These are phyloP conservation scores for Bhutanitis thaidina DNA, from an alignment of 2,888 invertebrate genomes.

Conservation along the genomic window DNA sequence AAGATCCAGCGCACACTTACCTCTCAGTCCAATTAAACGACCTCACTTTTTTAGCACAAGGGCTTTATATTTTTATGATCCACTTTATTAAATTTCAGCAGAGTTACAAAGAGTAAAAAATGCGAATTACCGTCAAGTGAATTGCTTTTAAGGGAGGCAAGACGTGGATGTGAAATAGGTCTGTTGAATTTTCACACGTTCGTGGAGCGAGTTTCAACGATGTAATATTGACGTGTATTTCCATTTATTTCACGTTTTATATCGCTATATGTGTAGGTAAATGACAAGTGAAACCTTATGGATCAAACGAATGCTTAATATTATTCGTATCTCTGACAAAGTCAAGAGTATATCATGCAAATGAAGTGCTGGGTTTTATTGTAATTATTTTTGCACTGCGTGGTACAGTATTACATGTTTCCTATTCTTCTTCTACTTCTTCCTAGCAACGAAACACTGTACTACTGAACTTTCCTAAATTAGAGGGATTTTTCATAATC, in stretches of 20 bases:
- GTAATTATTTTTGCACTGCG: no score
- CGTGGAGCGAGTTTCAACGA: constrained; percentile 4
- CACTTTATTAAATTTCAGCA: constrained; percentile 8
- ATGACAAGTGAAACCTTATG: no score
- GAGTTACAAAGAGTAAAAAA: constrained; percentile 11
- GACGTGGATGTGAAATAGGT: constrained; percentile 8
- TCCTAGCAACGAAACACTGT: no score
- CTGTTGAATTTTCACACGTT: constrained; percentile 16
- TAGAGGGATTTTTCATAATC: no score
- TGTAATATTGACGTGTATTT: constrained; percentile 7
- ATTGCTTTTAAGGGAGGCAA: constrained; percentile 6
- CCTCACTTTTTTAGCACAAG: background rate
- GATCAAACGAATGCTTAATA: no score
- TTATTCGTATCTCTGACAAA: no score
- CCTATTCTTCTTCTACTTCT: no score
- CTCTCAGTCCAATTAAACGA: no score
- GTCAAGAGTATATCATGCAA: no score
- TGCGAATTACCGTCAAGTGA: constrained; percentile 8
- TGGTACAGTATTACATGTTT: no score
- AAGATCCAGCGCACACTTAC: no score
- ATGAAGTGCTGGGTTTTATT: background rate
- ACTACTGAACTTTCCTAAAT: no score
- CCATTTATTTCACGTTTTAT: constrained; percentile 10
- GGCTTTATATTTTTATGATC: constrained; percentile 3
- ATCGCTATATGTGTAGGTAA: background rate